A percentile compares a stretch with the other conserved stretches of the same genome.
phyloP scores from a whole-genome alignment of 2,888 invertebrate species.

The Troides oblongomaculatus region DNA sequence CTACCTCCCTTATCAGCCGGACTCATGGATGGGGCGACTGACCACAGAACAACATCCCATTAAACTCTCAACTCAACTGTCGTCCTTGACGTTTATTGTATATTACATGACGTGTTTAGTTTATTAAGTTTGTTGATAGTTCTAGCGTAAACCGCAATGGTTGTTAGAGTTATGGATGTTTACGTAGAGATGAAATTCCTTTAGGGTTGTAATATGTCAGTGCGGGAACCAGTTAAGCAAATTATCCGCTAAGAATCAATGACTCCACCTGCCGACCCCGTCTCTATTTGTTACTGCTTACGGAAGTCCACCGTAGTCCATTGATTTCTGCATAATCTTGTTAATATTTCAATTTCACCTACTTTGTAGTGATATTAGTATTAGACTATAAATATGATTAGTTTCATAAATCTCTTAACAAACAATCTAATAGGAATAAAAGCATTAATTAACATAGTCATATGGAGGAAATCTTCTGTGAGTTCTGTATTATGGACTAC shows the following conservation, averaged over 20 bases:
- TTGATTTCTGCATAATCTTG: constrained; percentile 38
- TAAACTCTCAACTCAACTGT: constrained; percentile 28
- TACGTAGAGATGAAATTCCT: constrained; percentile 30
- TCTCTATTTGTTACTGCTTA: constrained; percentile 49
- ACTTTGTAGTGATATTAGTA: neutral
- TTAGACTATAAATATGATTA: neutral
- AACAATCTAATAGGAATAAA: too few species aligned
- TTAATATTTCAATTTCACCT: constrained; percentile 2
- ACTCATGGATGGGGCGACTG: constrained; percentile 56
- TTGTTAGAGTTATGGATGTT: constrained; percentile 23
- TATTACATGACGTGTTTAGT: constrained; percentile 30
- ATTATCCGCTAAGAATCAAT: constrained; percentile 72
- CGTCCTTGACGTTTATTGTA: constrained; percentile 1
- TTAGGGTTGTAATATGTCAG: constrained; percentile 55
- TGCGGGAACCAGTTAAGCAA: constrained; percentile 71
- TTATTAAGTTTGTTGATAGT: neutral
- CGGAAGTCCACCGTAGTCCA: constrained; percentile 36
- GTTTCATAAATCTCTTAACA: too few species aligned
- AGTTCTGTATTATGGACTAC: too few species aligned
- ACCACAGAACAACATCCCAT: constrained; percentile 46
- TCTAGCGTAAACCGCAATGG: constrained; percentile 36
- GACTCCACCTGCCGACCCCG: constrained; percentile 66
- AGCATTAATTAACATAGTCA: too few species aligned
- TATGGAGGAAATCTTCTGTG: too few species aligned
- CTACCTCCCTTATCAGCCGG: constrained; percentile 57